Percentiles rank a stretch among this genome's conserved stretches.
These are phyloP conservation scores for Sminthurinus aureus DNA, from an alignment of 2,888 invertebrate genomes.

Conservation along the genomic window DNA sequence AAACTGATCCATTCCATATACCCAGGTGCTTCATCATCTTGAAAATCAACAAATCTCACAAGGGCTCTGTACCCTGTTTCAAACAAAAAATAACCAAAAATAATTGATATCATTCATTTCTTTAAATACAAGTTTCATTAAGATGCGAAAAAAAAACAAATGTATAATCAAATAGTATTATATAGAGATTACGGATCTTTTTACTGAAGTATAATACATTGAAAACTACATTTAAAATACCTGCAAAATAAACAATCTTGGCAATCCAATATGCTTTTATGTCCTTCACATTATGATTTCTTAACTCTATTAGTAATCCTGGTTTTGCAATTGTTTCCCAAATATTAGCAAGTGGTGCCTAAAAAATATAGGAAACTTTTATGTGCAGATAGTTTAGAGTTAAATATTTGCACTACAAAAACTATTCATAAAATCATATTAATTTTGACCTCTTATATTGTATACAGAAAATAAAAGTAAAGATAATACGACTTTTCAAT, in stretches of 20 bases:
- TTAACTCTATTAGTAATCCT: constrained; percentile 44
- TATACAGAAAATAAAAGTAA: background rate
- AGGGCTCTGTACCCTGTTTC: constrained; percentile 52
- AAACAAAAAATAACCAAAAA: background rate
- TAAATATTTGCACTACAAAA: constrained; percentile 1
- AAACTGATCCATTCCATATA: constrained; percentile 49
- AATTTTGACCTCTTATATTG: background rate
- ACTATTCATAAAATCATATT: background rate
- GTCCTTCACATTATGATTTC: constrained; percentile 42
- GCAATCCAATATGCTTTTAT: constrained; percentile 45
- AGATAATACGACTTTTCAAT: background rate
- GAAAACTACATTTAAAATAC: constrained; percentile 16
- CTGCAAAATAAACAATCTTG: constrained; percentile 49
- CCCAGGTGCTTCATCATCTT: background rate
- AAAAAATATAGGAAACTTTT: background rate
- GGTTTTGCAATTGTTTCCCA: constrained; percentile 45
- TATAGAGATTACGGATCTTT: background rate
- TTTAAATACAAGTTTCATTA: background rate
- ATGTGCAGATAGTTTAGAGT: background rate
- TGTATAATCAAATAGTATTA: background rate
- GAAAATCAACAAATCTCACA: constrained; percentile 46
- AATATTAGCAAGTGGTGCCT: constrained; percentile 44
- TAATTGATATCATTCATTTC: background rate
- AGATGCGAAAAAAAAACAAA: background rate
- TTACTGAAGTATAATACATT: background rate